Percentiles rank a stretch among this genome's conserved stretches.
These are phyloP conservation scores for Aelia acuminata DNA, from an alignment of 2,888 invertebrate genomes.

Conservation along the genomic window DNA sequence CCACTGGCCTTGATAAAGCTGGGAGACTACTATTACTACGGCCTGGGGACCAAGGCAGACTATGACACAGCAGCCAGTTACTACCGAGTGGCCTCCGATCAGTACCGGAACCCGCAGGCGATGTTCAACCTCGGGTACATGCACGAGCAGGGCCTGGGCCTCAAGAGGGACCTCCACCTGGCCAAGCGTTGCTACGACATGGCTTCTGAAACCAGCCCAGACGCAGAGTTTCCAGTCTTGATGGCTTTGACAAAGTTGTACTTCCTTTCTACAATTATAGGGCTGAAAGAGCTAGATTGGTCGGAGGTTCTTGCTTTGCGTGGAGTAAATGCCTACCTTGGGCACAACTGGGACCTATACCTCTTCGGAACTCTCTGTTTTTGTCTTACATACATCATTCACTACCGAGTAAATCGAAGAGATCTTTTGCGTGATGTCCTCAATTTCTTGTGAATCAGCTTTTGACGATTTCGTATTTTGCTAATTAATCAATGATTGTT, in stretches of 20 bases:
- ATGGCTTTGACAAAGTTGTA: conserved; percentile 87
- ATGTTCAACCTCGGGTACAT: conserved; percentile 99
- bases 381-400: not conserved
- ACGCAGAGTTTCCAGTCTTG: conserved; percentile 94
- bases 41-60: conserved; percentile 91
- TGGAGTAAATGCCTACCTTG: conserved; percentile 79
- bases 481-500: not conserved
- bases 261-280: conserved; percentile 69
- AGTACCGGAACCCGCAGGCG: conserved; percentile 96
- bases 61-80: conserved; percentile 92
- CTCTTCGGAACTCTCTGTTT: conserved; percentile 82
- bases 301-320: conserved; percentile 71
- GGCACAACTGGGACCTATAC: conserved; percentile 95
- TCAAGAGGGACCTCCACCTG: conserved; percentile 88
- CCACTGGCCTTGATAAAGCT: conserved; percentile 92
- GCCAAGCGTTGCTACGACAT: conserved; percentile 98
- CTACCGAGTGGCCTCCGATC: conserved; percentile 92
- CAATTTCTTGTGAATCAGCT: not conserved
- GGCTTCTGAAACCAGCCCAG: conserved; percentile 91
- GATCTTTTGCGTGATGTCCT: not conserved
- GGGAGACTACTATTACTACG: conserved; percentile 99
- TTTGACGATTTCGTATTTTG: not conserved
- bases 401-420: not conserved
- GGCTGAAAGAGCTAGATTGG: conserved; percentile 74
- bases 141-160: conserved; percentile 97